These are phyloP conservation scores for Danaus chrysippus DNA, from an alignment of 2,888 invertebrate genomes.

Conservation along the genomic window DNA sequence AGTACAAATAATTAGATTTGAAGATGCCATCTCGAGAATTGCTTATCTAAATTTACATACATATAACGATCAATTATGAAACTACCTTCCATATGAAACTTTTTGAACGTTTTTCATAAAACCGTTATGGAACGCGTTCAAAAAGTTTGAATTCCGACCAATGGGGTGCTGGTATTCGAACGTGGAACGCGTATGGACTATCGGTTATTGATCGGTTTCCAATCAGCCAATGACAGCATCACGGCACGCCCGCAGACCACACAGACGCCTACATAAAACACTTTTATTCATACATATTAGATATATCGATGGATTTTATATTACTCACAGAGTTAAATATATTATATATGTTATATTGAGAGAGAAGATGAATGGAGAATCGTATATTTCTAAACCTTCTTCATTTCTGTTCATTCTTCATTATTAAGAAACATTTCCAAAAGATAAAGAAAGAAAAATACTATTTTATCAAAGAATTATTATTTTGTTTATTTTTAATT, in stretches of 20 bases:
- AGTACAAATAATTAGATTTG: conserved; percentile 64
- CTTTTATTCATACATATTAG: conserved; percentile 17
- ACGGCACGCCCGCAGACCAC: conserved; percentile 57
- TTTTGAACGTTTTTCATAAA: not conserved
- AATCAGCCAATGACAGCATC: conserved; percentile 67
- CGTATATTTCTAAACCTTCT: too few relatives aligned
- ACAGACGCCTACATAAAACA: conserved; percentile 53
- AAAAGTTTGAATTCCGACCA: conserved; percentile 25
- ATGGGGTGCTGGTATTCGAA: conserved; percentile 32
- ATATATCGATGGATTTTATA: conserved; percentile 9
- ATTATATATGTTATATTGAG: too few relatives aligned
- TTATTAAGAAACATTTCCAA: too few relatives aligned
- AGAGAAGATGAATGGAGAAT: too few relatives aligned
- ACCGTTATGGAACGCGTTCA: not conserved
- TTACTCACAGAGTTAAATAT: not conserved
- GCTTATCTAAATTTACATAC: conserved; percentile 16
- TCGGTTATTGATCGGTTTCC: conserved; percentile 75
- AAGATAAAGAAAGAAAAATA: too few relatives aligned
- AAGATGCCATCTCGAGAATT: conserved; percentile 54
- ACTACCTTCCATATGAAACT: too few relatives aligned
- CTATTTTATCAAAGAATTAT: too few relatives aligned
- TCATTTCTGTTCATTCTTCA: too few relatives aligned
- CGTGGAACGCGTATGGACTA: conserved; percentile 43
- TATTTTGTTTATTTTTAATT: too few relatives aligned
- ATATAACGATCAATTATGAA: not conserved